phyloP scores from a whole-genome alignment of 2,888 invertebrate species.

The Mesopsocus fuscifrons region DNA sequence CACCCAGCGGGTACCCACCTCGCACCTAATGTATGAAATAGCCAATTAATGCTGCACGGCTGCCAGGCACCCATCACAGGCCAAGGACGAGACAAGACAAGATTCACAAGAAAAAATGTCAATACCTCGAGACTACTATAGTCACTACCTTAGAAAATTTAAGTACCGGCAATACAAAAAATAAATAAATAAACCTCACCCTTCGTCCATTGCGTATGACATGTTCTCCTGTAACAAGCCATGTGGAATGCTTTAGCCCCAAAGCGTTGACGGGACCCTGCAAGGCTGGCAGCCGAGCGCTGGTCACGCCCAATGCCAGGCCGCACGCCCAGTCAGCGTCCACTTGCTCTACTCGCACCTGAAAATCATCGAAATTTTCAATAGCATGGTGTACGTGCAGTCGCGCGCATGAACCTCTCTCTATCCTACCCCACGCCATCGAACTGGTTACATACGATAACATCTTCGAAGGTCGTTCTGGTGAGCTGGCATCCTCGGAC shows the following conservation, averaged over 20 bases:
- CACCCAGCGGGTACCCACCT: background rate
- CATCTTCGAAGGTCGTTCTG: too few relatives aligned
- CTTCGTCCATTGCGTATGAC: constrained; percentile 64
- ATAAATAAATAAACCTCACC: constrained; percentile 29
- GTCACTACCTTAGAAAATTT: too few relatives aligned
- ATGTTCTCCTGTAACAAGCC: constrained; percentile 65
- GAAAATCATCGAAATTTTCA: constrained; percentile 18
- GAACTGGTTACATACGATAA: background rate
- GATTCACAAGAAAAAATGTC: too few relatives aligned
- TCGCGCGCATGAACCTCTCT: too few relatives aligned
- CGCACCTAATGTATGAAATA: background rate
- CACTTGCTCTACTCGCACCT: constrained; percentile 54
- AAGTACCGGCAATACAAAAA: too few relatives aligned
- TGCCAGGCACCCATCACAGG: too few relatives aligned
- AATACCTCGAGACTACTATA: too few relatives aligned
- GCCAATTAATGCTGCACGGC: too few relatives aligned
- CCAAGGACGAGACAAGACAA: too few relatives aligned
- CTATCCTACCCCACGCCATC: too few relatives aligned
- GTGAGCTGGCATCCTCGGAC: too few relatives aligned
- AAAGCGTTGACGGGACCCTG: constrained; percentile 53
- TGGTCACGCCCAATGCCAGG: constrained; percentile 57
- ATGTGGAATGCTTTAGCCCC: constrained; percentile 57
- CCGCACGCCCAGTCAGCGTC: constrained; percentile 61
- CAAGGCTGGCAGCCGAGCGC: constrained; percentile 40
- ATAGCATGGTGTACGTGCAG: too few relatives aligned